Conservation (phyloP, 2,888 invertebrate genomes). For the Macrostomum cliftonense region DNA sequence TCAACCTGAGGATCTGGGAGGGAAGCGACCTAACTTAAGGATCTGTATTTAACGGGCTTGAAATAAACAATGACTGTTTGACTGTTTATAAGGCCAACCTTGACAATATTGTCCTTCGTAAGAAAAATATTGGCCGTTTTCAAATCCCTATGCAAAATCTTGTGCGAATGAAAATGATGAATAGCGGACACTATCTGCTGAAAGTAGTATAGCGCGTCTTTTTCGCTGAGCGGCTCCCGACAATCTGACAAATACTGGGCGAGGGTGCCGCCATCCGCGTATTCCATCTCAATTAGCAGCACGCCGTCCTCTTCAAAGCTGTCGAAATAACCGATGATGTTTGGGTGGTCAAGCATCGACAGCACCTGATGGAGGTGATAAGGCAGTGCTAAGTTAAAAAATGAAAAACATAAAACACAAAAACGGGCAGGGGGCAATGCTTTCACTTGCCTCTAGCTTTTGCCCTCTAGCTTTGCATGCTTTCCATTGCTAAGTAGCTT, state of each 20-base stretch:
- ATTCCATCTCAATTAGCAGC: constrained; percentile 58
- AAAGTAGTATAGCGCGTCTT: constrained; percentile 47
- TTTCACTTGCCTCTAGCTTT: no score
- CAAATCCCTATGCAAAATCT: constrained; percentile 47
- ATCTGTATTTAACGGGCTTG: no score
- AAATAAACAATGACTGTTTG: no score
- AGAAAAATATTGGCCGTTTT: constrained; percentile 57
- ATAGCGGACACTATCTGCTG: constrained; percentile 52
- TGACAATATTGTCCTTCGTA: constrained; percentile 48
- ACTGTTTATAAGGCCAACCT: constrained; percentile 32
- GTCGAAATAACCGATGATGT: constrained; percentile 54
- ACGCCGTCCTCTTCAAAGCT: constrained; percentile 54
- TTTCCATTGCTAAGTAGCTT: no score
- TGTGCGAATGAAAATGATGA: constrained; percentile 51
- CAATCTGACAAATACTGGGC: constrained; percentile 46
- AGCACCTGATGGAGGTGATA: constrained; percentile 40
- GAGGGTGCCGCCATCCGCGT: constrained; percentile 53
- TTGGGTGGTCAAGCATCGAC: constrained; percentile 52
- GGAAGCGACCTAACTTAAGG: no score
- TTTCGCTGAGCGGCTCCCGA: constrained; percentile 44
- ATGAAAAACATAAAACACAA: no score
- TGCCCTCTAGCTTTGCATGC: no score
- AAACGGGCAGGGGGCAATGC: no score
- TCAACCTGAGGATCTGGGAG: no score
- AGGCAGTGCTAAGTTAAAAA: no score